Percentiles rank a stretch among this genome's conserved stretches.
Evolutionary conservation across 92 coral and sea anemone genomes (phyloP).

Genomic region (Palythoa caribaeorum): DNA sequence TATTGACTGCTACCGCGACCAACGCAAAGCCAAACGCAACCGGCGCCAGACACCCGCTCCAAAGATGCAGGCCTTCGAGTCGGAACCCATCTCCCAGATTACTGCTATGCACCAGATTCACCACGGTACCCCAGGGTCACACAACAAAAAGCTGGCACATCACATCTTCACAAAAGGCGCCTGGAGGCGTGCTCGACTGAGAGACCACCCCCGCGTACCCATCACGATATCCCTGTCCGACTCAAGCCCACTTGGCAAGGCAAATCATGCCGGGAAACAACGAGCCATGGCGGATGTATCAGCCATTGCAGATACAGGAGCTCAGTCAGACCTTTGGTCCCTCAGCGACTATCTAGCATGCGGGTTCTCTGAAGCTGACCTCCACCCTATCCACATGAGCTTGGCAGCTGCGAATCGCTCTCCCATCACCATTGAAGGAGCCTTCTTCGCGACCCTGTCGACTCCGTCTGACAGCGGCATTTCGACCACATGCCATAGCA

Average conservation of each 20-base stretch:
- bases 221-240: no score
- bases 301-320: constrained; percentile 5
- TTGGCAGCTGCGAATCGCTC: constrained; percentile 54
- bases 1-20: constrained; percentile 4
- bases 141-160: no score
- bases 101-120: not conserved
- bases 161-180: no score
- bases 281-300: no score
- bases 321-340: constrained; percentile 51
- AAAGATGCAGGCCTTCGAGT: constrained; percentile 30
- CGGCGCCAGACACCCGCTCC: constrained; percentile 13
- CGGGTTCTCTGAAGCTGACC: not conserved
- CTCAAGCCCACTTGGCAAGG: no score
- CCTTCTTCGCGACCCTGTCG: constrained; percentile 53
- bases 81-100: constrained; percentile 39
- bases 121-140: no score
- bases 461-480: not conserved
- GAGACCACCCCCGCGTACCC: no score
- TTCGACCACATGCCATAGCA: not conserved
- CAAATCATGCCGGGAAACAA: no score
- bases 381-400: not conserved
- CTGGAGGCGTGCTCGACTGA: no score
- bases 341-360: not conserved
- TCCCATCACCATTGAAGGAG: constrained; percentile 46
- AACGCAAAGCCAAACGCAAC: not conserved